Percentiles rank a stretch among this genome's conserved stretches.
phyloP scores from a whole-genome alignment of 2,888 invertebrate genomes.

The Apamea anceps region DNA sequence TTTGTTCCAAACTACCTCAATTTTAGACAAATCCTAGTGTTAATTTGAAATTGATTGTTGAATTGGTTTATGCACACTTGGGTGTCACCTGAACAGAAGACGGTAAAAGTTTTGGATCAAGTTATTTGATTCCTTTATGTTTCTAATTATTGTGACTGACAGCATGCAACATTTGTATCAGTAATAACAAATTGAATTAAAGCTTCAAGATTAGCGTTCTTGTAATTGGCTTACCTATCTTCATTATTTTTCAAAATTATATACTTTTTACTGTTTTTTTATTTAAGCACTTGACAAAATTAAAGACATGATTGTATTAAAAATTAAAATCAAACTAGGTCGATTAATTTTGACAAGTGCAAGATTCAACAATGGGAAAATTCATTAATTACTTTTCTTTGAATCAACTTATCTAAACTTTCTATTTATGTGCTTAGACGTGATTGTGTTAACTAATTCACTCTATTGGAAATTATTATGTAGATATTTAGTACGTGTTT shows the following conservation, averaged over 20 bases:
- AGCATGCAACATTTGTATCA: slow-evolving; percentile 84
- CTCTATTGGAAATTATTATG: slow-evolving; percentile 81
- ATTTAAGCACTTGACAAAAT: slow-evolving; percentile 73
- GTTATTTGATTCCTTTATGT: slow-evolving; percentile 78
- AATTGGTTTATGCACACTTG: slow-evolving; percentile 87
- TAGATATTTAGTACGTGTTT: slow-evolving; percentile 87
- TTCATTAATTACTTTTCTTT: slow-evolving; percentile 65
- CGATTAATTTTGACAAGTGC: slow-evolving; percentile 75
- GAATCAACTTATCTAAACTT: slow-evolving; percentile 64
- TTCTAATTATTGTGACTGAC: slow-evolving; percentile 88
- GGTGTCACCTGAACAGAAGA: slow-evolving; percentile 89
- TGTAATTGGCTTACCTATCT: slow-evolving; percentile 85
- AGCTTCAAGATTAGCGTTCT: slow-evolving; percentile 83
- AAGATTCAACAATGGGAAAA: slow-evolving; percentile 61
- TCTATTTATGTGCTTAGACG: slow-evolving; percentile 84
- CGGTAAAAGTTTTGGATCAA: slow-evolving; percentile 86
- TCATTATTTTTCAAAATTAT: slow-evolving; percentile 83
- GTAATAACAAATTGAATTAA: slow-evolving; percentile 80
- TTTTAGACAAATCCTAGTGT: slow-evolving; percentile 33
- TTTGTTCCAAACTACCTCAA: slow-evolving; percentile 22
- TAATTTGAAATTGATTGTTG: slow-evolving; percentile 77
- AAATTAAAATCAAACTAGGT: slow-evolving; percentile 6
- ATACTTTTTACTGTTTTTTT: slow-evolving; percentile 66
- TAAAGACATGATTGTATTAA: slow-evolving; percentile 42
- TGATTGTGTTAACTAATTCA: slow-evolving; percentile 87